These are phyloP conservation scores for Oryzias woworae DNA, from an alignment of 2,113 vertebrate genomes.

Conservation along the genomic window DNA sequence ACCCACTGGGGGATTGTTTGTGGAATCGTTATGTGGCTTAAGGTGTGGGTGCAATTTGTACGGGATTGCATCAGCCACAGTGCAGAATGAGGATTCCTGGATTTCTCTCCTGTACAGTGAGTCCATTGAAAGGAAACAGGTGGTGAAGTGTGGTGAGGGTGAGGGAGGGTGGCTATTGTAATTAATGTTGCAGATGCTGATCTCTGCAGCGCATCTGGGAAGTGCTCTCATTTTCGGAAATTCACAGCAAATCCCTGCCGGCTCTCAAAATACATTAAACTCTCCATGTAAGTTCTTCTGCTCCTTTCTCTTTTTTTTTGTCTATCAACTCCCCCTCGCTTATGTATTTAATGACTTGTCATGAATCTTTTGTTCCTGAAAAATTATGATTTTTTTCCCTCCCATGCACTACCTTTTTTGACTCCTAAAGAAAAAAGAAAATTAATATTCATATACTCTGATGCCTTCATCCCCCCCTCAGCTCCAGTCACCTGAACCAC, in stretches of 20 bases:
- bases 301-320: slow-evolving; percentile 14
- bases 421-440: too few relatives aligned
- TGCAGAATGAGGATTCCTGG: slow-evolving; percentile 62
- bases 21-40: slow-evolving; percentile 34
- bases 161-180: slow-evolving; percentile 60
- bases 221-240: slow-evolving; percentile 74
- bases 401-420: not conserved
- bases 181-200: slow-evolving; percentile 79
- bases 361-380: not conserved
- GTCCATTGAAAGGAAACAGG: slow-evolving; percentile 72
- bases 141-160: slow-evolving; percentile 52
- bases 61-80: slow-evolving; percentile 70
- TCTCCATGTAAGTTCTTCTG: slow-evolving; percentile 42
- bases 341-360: not conserved
- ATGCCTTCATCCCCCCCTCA: not conserved
- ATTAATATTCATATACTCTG: too few relatives aligned
- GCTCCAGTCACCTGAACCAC: slow-evolving; percentile 15
- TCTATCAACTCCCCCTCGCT: slow-evolving; percentile 22
- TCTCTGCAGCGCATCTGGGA: slow-evolving; percentile 70
- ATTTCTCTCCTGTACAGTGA: slow-evolving; percentile 65
- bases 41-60: slow-evolving; percentile 50
- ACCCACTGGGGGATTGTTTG: slow-evolving; percentile 55
- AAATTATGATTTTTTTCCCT: not conserved
- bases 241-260: slow-evolving; percentile 71
- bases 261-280: slow-evolving; percentile 59